These are phyloP conservation scores for Brachionus rubens DNA, from an alignment of 1,140 invertebrate species.

Conservation along the genomic window DNA sequence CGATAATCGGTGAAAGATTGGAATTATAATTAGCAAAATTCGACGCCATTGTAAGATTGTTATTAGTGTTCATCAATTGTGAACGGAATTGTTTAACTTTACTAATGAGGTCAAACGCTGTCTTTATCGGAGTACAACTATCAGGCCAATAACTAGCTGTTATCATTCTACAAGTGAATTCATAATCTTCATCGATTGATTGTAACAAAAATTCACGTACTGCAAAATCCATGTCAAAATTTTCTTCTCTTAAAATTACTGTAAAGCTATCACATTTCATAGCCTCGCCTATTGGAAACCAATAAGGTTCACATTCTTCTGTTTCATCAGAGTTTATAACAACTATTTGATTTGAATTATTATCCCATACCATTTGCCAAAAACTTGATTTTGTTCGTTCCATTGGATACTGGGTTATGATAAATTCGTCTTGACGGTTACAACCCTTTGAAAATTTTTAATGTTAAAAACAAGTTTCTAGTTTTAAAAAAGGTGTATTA, in stretches of 20 bases:
- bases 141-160: conserved; percentile 42
- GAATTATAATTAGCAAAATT: conserved; percentile 18
- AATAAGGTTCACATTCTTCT: background rate
- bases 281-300: background rate
- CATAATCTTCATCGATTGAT: conserved; percentile 36
- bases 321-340: conserved; percentile 35
- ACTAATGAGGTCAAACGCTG: conserved; percentile 28
- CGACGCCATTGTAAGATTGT: background rate
- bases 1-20: conserved; percentile 27
- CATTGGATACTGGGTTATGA: conserved; percentile 95
- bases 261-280: conserved; percentile 45
- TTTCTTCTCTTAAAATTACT: conserved; percentile 35
- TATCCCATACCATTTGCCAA: conserved; percentile 93
- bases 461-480: background rate
- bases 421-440: conserved; percentile 69
- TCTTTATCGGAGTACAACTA: conserved; percentile 37
- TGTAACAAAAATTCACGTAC: conserved; percentile 25
- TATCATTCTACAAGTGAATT: conserved; percentile 4
- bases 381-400: conserved; percentile 93
- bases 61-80: conserved; percentile 8
- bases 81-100: conserved; percentile 23
- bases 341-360: conserved; percentile 45
- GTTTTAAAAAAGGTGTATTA: background rate
- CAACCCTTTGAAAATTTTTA: background rate
- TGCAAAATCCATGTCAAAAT: conserved; percentile 24